Evolutionary conservation across 2,797 vertebrate genomes (phyloP).

Genomic region (Sphenodon punctatus): DNA sequence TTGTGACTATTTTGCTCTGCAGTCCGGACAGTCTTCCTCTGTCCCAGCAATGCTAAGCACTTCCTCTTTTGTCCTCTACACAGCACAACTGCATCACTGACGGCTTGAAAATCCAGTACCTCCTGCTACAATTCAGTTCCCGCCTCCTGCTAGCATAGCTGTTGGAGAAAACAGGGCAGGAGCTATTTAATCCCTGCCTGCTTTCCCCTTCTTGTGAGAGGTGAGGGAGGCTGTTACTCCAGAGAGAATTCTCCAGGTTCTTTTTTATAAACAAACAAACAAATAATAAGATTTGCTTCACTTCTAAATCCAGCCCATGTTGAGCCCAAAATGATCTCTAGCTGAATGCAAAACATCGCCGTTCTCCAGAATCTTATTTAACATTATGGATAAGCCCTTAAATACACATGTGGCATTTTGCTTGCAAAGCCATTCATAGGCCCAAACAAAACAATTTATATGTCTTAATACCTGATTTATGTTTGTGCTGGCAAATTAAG

Average conservation of each 20-base stretch:
- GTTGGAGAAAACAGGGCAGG: too few species aligned
- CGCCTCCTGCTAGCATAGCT: too few species aligned
- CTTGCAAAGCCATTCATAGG: fast-evolving
- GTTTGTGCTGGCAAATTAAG: neutral
- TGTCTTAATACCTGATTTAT: neutral
- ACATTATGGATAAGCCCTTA: neutral
- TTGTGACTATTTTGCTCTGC: too few species aligned
- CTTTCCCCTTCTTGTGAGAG: too few species aligned
- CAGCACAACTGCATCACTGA: too few species aligned
- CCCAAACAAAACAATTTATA: neutral
- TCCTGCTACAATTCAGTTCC: too few species aligned
- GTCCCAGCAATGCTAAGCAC: too few species aligned
- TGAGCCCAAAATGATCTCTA: neutral
- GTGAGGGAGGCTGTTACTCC: too few species aligned
- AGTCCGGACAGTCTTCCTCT: too few species aligned
- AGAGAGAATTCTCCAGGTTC: neutral
- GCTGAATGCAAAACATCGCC: neutral
- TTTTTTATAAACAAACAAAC: neutral
- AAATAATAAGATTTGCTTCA: neutral
- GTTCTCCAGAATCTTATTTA: neutral
- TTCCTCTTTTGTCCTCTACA: too few species aligned
- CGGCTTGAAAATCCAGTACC: too few species aligned
- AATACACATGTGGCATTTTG: neutral
- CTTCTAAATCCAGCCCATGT: neutral
- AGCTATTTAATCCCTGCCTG: too few species aligned